These are phyloP conservation scores for Crepidodera aurea DNA, from an alignment of 2,888 invertebrate genomes.

Conservation along the genomic window DNA sequence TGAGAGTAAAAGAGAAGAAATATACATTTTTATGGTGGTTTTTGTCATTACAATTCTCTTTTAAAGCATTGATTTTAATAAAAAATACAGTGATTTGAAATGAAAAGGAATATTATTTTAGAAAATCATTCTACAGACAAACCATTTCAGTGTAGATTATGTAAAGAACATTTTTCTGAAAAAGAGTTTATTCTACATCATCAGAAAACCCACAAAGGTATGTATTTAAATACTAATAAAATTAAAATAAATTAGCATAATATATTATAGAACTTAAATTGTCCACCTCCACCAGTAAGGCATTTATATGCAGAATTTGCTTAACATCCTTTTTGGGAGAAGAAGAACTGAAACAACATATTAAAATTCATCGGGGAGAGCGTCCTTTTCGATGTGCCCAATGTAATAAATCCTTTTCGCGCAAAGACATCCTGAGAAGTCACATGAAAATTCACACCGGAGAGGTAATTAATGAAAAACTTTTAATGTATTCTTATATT, in stretches of 20 bases:
- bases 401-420: not conserved
- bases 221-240: no score
- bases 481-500: no score
- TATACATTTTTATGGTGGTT: no score
- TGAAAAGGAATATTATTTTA: no score
- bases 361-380: not conserved
- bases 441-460: not conserved
- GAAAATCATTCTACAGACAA: not conserved
- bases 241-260: no score
- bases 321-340: not conserved
- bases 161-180: not conserved
- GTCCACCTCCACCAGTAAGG: not conserved
- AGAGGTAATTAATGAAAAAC: not conserved
- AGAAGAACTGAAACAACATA: not conserved
- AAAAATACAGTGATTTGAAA: no score
- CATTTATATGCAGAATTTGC: not conserved
- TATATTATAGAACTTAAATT: not conserved
- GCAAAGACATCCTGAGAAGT: not conserved
- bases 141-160: constrained; percentile 2
- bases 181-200: not conserved
- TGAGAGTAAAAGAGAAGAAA: no score
- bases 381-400: not conserved
- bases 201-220: not conserved
- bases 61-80: no score
- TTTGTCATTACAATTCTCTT: no score